Evolutionary conservation across 2,797 vertebrate species (phyloP).

Genomic region (Rhincodon typus): DNA sequence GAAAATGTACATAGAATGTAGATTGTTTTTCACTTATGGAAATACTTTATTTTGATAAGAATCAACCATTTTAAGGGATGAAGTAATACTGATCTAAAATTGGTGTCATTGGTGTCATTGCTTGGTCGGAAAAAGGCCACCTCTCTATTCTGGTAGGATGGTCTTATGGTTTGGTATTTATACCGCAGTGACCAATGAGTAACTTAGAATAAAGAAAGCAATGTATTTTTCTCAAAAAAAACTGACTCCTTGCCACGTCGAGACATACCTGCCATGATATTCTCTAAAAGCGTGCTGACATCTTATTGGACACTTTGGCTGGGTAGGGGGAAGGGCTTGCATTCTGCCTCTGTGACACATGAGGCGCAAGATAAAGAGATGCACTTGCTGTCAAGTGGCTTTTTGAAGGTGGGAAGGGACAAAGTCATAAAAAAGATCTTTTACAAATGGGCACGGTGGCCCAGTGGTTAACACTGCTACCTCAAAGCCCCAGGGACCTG

Average conservation of each 20-base stretch:
- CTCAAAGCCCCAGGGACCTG: too few species aligned
- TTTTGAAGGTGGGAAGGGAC: background rate
- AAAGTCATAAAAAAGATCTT: background rate
- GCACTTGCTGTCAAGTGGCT: background rate
- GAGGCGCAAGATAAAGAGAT: too few species aligned
- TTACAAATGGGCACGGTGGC: too few species aligned
- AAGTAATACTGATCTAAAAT: background rate
- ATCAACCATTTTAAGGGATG: background rate
- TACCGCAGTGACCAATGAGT: too few species aligned
- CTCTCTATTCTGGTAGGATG: background rate
- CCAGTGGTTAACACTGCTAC: too few species aligned
- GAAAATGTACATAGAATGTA: slow-evolving; percentile 1
- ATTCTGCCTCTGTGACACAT: background rate
- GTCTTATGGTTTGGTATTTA: background rate
- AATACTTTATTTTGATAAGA: background rate
- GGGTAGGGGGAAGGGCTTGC: background rate
- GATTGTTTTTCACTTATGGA: too few species aligned
- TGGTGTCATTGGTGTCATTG: background rate
- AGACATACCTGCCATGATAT: background rate
- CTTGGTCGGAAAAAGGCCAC: background rate
- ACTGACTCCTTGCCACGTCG: background rate
- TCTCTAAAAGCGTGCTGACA: background rate
- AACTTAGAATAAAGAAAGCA: background rate
- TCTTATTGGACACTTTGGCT: background rate
- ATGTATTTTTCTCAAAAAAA: background rate